Conservation (phyloP, 2,113 vertebrate genomes). For the Pavo muticus region DNA sequence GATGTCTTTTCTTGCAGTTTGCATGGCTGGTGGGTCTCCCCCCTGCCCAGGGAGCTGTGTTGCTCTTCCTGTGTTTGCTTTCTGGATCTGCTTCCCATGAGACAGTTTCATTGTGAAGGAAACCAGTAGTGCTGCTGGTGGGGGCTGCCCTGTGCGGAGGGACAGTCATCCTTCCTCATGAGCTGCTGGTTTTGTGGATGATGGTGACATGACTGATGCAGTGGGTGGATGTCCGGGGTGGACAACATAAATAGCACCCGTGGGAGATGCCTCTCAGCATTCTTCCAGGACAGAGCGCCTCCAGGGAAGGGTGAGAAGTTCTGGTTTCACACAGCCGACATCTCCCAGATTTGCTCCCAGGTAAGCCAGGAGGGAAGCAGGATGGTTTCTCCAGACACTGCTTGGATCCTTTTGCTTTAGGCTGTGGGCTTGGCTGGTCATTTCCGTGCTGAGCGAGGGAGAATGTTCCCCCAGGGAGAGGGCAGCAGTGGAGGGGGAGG, state of each 20-base stretch:
- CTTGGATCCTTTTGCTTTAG: not conserved
- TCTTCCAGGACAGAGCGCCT: not conserved
- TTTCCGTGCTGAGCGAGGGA: not conserved
- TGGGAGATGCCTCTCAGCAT: not conserved
- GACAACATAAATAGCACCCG: constrained; percentile 27
- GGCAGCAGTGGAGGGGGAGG: accelerated
- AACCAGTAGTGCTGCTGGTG: accelerated
- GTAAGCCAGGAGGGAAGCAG: not conserved
- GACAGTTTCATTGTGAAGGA: not conserved
- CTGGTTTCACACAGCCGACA: not conserved
- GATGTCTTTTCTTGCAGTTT: not conserved
- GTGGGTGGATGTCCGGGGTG: not conserved
- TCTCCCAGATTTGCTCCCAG: not conserved
- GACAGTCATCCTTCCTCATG: constrained; percentile 1
- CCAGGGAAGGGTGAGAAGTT: accelerated
- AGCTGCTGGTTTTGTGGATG: not conserved
- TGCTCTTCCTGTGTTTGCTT: not conserved
- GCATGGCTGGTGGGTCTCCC: not conserved
- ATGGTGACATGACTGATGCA: not conserved
- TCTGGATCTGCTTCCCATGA: not conserved
- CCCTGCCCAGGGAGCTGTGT: not conserved
- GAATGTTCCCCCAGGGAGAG: not conserved
- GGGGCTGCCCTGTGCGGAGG: not conserved
- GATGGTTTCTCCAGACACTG: not conserved
- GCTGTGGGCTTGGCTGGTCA: not conserved